These are phyloP conservation scores for Karalla daura DNA, from an alignment of 2,797 vertebrate species.

Conservation along the genomic window DNA sequence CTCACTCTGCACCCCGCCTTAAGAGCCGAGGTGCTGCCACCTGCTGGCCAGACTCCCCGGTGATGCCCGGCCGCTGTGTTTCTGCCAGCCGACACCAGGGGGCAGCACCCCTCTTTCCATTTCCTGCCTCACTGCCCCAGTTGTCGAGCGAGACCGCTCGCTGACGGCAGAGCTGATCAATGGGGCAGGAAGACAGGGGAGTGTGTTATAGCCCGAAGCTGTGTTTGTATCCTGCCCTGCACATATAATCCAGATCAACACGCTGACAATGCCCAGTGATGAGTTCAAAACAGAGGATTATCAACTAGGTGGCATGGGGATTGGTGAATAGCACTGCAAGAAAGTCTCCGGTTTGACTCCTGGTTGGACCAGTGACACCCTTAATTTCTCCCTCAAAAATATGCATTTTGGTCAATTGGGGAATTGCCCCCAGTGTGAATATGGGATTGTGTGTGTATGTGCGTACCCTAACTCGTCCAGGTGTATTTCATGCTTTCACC, in stretches of 20 bases:
- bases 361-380: no score
- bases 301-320: no score
- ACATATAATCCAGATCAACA: no score
- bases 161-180: constrained; percentile 3
- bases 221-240: not conserved
- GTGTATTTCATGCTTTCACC: no score
- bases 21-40: constrained; percentile 52
- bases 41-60: constrained; percentile 50
- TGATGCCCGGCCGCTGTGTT: not conserved
- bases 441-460: no score
- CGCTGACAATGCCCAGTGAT: no score
- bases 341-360: not conserved
- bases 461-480: no score
- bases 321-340: no score
- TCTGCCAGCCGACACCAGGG: constrained; percentile 47
- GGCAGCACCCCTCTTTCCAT: constrained; percentile 60
- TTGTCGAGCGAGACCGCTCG: not conserved
- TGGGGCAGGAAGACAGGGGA: not conserved
- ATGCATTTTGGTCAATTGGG: no score
- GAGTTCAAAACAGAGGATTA: no score
- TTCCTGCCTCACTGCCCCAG: not conserved
- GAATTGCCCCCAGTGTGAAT: no score
- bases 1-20: not conserved
- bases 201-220: not conserved
- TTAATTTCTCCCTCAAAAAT: no score